Conservation (phyloP, 2,888 invertebrate genomes). For the Melanotus villosus region DNA sequence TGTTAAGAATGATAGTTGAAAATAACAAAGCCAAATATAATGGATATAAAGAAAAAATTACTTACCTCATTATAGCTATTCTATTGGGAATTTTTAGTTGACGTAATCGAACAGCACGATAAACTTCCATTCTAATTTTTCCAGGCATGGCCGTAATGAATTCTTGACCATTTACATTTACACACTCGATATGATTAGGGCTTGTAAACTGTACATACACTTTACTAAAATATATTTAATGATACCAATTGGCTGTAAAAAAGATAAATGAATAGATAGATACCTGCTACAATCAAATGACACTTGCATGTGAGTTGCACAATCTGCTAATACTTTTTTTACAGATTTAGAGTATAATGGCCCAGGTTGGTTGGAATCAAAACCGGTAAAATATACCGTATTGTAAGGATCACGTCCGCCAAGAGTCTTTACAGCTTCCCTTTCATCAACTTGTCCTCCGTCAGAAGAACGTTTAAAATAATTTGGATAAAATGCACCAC, state of each 20-base stretch:
- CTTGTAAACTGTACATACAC: conserved; percentile 78
- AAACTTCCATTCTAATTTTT: conserved; percentile 78
- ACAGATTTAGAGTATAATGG: conserved; percentile 78
- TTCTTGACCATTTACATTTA: conserved; percentile 60
- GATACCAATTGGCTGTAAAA: no score
- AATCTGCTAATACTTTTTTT: conserved; percentile 72
- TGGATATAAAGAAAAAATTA: no score
- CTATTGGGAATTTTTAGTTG: conserved; percentile 71
- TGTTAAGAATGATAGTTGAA: no score
- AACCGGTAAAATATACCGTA: conserved; percentile 79
- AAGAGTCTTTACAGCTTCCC: conserved; percentile 76
- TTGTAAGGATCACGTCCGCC: conserved; percentile 83
- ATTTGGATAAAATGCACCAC: conserved; percentile 95
- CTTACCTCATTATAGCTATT: conserved; percentile 74
- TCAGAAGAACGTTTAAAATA: conserved; percentile 79
- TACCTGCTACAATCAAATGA: conserved; percentile 72
- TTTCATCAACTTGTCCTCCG: conserved; percentile 74
- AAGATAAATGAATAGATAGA: conserved; percentile 34
- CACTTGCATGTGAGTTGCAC: conserved; percentile 70
- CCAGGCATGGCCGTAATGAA: conserved; percentile 72
- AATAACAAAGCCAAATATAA: no score
- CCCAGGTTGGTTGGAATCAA: conserved; percentile 77
- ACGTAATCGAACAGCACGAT: conserved; percentile 80
- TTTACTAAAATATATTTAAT: conserved; percentile 73
- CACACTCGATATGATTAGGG: conserved; percentile 59